Evolutionary conservation across 1,140 invertebrate genomes (phyloP).

Genomic region (Megalopta genalis): DNA sequence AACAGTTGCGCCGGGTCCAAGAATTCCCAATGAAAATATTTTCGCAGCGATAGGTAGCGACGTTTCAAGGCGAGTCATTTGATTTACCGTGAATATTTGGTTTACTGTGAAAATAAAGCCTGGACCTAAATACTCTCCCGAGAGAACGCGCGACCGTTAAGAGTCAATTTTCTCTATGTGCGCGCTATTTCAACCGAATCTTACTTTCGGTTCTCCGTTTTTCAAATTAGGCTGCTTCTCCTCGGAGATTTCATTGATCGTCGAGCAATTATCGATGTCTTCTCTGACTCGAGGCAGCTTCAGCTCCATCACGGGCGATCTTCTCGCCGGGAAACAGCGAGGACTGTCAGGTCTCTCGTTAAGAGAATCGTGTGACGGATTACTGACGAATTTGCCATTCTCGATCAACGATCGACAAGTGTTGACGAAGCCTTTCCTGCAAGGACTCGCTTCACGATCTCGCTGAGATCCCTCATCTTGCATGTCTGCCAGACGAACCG

Average conservation of each 20-base stretch:
- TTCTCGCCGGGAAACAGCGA: background rate
- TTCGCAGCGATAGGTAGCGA: background rate
- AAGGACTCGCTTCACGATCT: background rate
- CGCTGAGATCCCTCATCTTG: background rate
- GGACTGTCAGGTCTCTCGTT: background rate
- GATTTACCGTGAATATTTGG: background rate
- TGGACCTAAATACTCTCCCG: background rate
- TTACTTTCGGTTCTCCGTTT: conserved; percentile 16
- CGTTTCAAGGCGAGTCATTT: conserved; percentile 13
- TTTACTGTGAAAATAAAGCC: conserved; percentile 18
- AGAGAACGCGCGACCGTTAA: conserved; percentile 14
- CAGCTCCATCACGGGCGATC: too few species aligned
- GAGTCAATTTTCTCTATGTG: conserved; percentile 2
- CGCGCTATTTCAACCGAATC: background rate
- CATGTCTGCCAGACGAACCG: background rate
- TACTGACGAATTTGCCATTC: conserved; percentile 24
- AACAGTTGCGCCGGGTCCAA: too few species aligned
- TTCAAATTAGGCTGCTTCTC: background rate
- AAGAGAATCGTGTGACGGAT: background rate
- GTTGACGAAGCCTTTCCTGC: conserved; percentile 13
- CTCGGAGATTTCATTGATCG: background rate
- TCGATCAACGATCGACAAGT: conserved; percentile 27
- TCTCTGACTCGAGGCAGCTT: background rate
- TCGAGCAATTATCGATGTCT: background rate
- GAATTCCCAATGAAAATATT: conserved; percentile 14